Evolutionary conservation across 2,113 vertebrate genomes (phyloP).

Genomic region (Anser cygnoides): DNA sequence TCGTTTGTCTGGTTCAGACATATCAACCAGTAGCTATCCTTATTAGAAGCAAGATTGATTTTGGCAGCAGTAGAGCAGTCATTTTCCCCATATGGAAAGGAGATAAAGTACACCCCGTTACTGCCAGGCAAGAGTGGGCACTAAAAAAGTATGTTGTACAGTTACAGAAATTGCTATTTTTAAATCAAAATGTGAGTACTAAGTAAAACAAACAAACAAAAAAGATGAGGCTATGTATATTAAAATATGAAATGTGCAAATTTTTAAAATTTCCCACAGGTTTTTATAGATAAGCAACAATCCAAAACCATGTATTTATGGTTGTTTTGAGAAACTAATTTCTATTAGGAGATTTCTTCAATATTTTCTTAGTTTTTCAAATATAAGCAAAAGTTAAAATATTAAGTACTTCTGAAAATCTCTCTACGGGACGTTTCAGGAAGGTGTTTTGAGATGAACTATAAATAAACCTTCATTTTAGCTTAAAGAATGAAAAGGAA

Average conservation of each 20-base stretch:
- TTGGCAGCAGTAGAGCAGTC: constrained; percentile 16
- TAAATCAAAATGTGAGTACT: not conserved
- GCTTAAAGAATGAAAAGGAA: constrained; percentile 2
- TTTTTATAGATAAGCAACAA: not conserved
- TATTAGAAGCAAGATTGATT: constrained; percentile 25
- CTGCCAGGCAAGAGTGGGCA: not conserved
- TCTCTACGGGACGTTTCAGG: constrained; percentile 1
- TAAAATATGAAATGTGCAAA: not conserved
- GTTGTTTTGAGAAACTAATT: not conserved
- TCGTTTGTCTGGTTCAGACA: not conserved
- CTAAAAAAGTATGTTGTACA: not conserved
- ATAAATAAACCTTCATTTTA: constrained; percentile 27
- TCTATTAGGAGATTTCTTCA: constrained; percentile 3
- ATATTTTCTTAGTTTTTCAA: constrained; percentile 25
- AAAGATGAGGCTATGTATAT: not conserved
- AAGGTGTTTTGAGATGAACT: not conserved
- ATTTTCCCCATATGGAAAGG: not conserved
- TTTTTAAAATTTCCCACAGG: not conserved
- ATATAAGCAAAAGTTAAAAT: constrained; percentile 10
- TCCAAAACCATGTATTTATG: not conserved
- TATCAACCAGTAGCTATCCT: not conserved
- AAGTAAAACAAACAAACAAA: not conserved
- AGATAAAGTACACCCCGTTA: not conserved
- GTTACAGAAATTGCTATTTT: not conserved
- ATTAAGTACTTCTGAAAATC: constrained; percentile 12